Evolutionary conservation across 2,797 vertebrate genomes (phyloP), one percentile per base, ranked within the genome.

Genomic region (Gambusia yucatana): DNA sequence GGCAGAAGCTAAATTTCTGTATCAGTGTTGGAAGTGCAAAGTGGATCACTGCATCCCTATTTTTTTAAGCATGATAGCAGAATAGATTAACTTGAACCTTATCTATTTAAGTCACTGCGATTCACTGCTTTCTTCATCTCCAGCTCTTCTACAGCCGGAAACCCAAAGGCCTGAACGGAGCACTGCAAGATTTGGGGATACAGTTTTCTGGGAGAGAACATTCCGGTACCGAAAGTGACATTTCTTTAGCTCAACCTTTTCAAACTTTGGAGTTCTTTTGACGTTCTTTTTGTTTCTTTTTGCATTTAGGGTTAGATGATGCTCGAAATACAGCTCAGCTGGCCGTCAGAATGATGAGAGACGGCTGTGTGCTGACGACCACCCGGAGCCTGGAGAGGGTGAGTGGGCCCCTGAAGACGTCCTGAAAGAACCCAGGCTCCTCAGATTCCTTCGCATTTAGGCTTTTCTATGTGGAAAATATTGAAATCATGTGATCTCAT

Each of bases 191-290:
- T 90, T 89, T 99, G 3, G 98, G 98, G 69, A 96, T 99, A 74
- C 91, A 97, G 92, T 99, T 99, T 94, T 94, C 92, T 52, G 98
- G 98, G 78, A 93, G 97, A 85, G 97, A 99, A 84, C 98, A 99
- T 94, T 99, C 96, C 48, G 98, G 98, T 98, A 94, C 5, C 69
- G 63, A 73, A 70, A 77, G 44, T 1, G 3, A 14, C 11, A 70
- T 1, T 0, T 20, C 7, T 41, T 41, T 61, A 0, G 0, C 52
- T 30, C 39, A 25, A 61, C 72, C 39, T 10, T 25, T 11, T 63
- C 33, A 16, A 55, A 20, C 47, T 57, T 0, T 25, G 9, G 22
- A 57, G 0, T 0, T 4, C 4, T 46, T 4, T 6, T 2, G 41
- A 44, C 52, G 41, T 50, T 13, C 25, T 59, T 33, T 76, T 52